Percentiles rank a stretch among this genome's conserved stretches.
These are phyloP conservation scores for Phalera bucephala DNA, from an alignment of 2,888 invertebrate genomes.

Conservation along the genomic window DNA sequence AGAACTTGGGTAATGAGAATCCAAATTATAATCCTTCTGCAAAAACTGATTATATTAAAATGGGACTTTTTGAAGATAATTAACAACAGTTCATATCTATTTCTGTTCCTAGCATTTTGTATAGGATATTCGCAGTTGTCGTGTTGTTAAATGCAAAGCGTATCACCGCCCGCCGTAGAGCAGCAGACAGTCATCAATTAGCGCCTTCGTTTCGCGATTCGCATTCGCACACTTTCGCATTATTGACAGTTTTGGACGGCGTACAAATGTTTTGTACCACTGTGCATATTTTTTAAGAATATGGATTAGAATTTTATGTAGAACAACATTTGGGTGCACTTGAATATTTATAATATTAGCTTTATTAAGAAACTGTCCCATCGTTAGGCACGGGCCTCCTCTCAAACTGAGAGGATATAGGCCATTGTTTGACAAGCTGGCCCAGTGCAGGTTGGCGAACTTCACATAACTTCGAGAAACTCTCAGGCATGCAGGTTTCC, in stretches of 20 bases:
- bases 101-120: slow-evolving; percentile 31
- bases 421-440: too few species aligned
- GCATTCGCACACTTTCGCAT: slow-evolving; percentile 10
- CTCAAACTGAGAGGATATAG: too few species aligned
- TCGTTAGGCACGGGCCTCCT: too few species aligned
- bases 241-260: slow-evolving; percentile 3
- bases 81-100: slow-evolving; percentile 28
- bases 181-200: slow-evolving; percentile 40
- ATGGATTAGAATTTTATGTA: neutral
- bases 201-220: slow-evolving; percentile 27
- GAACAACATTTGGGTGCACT: too few species aligned
- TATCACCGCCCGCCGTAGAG: slow-evolving; percentile 42
- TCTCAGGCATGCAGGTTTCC: too few species aligned
- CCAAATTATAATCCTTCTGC: too few species aligned
- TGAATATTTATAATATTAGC: too few species aligned
- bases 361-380: too few species aligned
- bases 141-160: slow-evolving; percentile 41
- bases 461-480: too few species aligned
- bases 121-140: slow-evolving; percentile 42
- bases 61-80: slow-evolving; percentile 24
- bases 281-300: neutral
- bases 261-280: neutral
- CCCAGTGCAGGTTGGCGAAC: too few species aligned
- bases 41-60: too few species aligned
- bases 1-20: too few species aligned